Conservation (phyloP, 2,888 invertebrate species). For the Teleiodes luculella region DNA sequence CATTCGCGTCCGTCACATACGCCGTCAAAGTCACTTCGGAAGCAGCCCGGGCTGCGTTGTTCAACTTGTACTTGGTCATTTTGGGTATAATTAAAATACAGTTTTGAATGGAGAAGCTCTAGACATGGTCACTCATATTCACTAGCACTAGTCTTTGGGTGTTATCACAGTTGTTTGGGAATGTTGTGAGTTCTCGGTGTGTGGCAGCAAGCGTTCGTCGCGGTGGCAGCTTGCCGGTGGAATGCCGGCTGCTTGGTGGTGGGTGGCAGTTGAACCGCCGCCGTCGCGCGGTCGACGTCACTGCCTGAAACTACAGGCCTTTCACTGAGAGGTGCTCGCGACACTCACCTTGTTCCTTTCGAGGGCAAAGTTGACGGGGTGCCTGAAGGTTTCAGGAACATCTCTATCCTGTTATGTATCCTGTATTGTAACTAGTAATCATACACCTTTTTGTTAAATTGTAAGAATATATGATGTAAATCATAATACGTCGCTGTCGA, state of each 20-base stretch:
- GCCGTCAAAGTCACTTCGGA: slow-evolving; percentile 70
- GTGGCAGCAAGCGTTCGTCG: background rate
- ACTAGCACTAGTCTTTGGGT: slow-evolving; percentile 9
- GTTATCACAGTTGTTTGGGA: slow-evolving; percentile 12
- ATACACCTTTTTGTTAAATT: too few relatives aligned
- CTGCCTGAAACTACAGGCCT: background rate
- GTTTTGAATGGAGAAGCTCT: slow-evolving; percentile 59
- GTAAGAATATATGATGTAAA: too few relatives aligned
- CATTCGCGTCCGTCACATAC: slow-evolving; percentile 49
- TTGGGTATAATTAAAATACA: slow-evolving; percentile 42
- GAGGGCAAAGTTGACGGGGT: background rate
- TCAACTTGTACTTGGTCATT: slow-evolving; percentile 79
- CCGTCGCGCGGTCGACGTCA: background rate
- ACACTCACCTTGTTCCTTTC: background rate
- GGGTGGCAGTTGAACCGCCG: background rate
- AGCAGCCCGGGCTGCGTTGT: slow-evolving; percentile 58
- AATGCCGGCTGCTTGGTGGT: background rate
- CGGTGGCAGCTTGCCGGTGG: background rate
- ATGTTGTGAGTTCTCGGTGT: background rate
- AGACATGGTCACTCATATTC: slow-evolving; percentile 51
- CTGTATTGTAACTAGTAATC: too few relatives aligned
- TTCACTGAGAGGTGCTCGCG: background rate
- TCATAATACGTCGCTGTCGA: too few relatives aligned
- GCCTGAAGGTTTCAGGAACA: background rate
- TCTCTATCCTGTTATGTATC: background rate